Evolutionary conservation across 2,888 invertebrate genomes (phyloP), one percentile per base, ranked within the genome.

Genomic region (Heliconius ethilla): DNA sequence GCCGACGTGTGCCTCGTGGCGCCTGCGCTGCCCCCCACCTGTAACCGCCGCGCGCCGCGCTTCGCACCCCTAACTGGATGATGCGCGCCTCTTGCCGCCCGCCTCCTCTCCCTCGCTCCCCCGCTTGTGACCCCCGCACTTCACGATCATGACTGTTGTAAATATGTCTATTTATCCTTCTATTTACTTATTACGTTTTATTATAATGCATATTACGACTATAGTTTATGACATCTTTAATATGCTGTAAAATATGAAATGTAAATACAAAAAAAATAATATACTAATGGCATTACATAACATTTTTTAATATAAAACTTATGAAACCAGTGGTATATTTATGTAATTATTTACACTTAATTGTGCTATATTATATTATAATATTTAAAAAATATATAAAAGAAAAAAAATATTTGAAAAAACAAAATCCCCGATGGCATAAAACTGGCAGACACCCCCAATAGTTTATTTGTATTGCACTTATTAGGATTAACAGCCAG

Each of bases 1-100:
- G 94, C 95, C 77, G 96, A 96, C 89, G 96, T 97, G 75, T 96
- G 96, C 89, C 40, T 40, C 40, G 10, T 40, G 40, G 11, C 40
- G 40, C 11, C 40, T 11, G 40, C 40, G 11, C 2, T 40, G 40
- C 10, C 40, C 40, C 10, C 40, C 40, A 11, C 40, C 40, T 33
- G 33, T 33, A 33, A 33, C 33, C 98, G 27, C 33, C 33, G 33
- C 33, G 7, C 33, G 33, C 33, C 6, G 33, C 33, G 33, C 33
- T 33, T 7, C 33, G 7, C 6, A 33, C 7, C 33, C 18, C 70
- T 70, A 15, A 4, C 55, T 22, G 18, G 4, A 15, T 22, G 55
- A 15, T 22, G 5, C 18, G 55, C 40, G 96, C 89, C 92, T 95
- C 82, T 94, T 95, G 78, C 94, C 95, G 51, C 51, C 51, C 51